Evolutionary conservation across 2,888 invertebrate species (phyloP).

Genomic region (Antheraea assamensis): DNA sequence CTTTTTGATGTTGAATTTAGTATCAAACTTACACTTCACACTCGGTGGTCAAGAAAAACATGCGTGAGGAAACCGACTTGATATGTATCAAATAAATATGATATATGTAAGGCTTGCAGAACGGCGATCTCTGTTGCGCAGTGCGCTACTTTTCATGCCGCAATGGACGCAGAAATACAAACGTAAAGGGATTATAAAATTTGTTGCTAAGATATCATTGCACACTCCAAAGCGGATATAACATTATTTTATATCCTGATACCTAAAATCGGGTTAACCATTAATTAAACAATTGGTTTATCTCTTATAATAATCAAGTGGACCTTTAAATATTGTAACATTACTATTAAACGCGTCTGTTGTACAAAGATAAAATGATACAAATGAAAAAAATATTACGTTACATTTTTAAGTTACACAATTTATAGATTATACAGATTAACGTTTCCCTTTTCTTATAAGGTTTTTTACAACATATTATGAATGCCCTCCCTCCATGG

Average conservation of each 20-base stretch:
- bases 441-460: background rate
- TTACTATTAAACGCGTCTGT: no score
- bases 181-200: slow-evolving; percentile 1
- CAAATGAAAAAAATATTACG: no score
- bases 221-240: background rate
- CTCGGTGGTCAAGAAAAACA: background rate
- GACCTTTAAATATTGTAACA: no score
- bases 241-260: background rate
- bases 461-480: no score
- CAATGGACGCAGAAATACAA: background rate
- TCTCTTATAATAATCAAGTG: background rate
- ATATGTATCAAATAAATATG: slow-evolving; percentile 7
- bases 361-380: no score
- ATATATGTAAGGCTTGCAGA: background rate
- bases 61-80: background rate
- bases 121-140: background rate
- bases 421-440: no score
- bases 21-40: background rate
- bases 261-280: background rate
- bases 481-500: no score
- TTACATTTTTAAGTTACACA: no score
- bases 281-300: background rate
- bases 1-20: background rate
- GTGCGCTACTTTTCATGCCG: slow-evolving; percentile 5
- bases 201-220: background rate